Evolutionary conservation across 2,888 invertebrate genomes (phyloP), one percentile per base, ranked within the genome.

Genomic region (Sericinus montela): DNA sequence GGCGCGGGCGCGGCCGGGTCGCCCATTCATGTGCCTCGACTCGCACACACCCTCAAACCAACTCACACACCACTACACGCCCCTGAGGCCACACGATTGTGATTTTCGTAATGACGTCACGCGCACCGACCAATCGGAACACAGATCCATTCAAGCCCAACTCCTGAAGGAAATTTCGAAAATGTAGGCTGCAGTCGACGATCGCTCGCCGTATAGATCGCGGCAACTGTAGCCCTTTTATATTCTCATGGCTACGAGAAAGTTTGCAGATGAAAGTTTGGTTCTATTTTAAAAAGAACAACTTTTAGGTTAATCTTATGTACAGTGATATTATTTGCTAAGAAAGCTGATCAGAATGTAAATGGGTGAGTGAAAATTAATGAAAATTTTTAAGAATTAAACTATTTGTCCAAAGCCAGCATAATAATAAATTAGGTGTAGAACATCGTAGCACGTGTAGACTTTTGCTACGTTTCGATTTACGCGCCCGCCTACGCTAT

Each of bases 31-130:
- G 39, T 35, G 50, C 50, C 42, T 25, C 13, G 74, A 72, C 83
- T 76, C 77, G 69, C 63, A 58, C 54, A 62, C 61, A 69, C 69
- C 72, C 83, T 84, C 85, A 84, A 81, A 3, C 74, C 48, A 57
- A 55, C 77, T 67, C 80, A 54, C 80, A 78, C 78, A 75, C 71
- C 63, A 51, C 32, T 59, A 52, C 60, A 45, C 65, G 61, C 68
- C 69, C 72, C 59, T 52, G 75, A 75, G 77, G 80, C 80, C 89
- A 91, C 91, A 92, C 92, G 91, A 92, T 75, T 71, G 73, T 72
- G 72, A 82, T 84, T 84, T 82, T 80, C 92, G 91, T 90, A 72
- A 91, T 93, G 93, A 94, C 94, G 94, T 93, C 93, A 93, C 91
- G 59, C 61, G 62, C 59, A 53, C 66, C 72, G 70, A 79, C 93